Percentiles rank a stretch among this genome's conserved stretches.
Conservation (phyloP, 2,797 vertebrate species). For the Pangasius larnaudii region DNA sequence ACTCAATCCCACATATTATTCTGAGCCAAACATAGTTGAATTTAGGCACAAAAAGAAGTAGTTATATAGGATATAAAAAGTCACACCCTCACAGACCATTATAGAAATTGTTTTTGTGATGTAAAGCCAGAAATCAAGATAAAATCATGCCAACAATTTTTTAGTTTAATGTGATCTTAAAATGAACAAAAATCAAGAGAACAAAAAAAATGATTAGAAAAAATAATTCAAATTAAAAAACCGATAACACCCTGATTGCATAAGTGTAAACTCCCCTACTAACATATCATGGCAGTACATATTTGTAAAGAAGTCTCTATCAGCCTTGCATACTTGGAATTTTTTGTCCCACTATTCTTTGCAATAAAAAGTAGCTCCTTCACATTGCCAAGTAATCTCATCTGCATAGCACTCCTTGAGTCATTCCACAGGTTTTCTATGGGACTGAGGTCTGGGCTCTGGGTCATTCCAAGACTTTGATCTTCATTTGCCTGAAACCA, state of each 20-base stretch:
- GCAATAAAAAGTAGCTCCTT: not conserved
- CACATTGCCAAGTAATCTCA: not conserved
- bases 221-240: not conserved
- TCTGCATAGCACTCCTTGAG: not conserved
- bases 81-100: not conserved
- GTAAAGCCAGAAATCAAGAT: not conserved
- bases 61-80: not conserved
- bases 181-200: not conserved
- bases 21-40: not conserved
- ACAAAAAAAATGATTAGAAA: not conserved
- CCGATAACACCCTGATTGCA: not conserved
- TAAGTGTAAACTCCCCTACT: not conserved
- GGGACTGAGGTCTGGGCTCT: not conserved
- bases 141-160: not conserved
- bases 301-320: not conserved
- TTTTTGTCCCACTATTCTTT: not conserved
- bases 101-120: not conserved
- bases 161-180: not conserved
- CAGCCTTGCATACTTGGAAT: not conserved
- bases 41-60: not conserved
- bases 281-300: not conserved
- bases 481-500: conserved; percentile 16
- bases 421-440: not conserved
- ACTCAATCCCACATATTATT: not conserved
- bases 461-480: conserved; percentile 5